Evolutionary conservation across 2,797 vertebrate genomes (phyloP).

Genomic region (Staurois parvus): DNA sequence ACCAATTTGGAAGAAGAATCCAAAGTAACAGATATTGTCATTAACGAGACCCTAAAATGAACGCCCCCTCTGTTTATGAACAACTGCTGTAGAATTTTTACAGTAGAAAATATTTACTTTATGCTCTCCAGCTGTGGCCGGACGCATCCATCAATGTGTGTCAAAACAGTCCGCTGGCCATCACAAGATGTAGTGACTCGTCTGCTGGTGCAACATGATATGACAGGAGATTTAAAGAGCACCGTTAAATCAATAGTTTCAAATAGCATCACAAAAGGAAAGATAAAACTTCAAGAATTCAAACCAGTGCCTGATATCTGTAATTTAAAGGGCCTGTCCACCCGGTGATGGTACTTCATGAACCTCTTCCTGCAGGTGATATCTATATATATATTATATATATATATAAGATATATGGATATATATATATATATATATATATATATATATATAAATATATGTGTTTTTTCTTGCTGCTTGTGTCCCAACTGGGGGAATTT

Average conservation of each 20-base stretch:
- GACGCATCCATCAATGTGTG: background rate
- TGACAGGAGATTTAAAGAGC: background rate
- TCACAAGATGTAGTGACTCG: background rate
- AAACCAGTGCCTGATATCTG: too few relatives aligned
- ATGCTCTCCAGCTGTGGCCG: background rate
- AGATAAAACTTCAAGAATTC: too few relatives aligned
- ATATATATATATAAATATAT: too few relatives aligned
- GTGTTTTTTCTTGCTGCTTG: too few relatives aligned
- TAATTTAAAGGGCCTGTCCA: too few relatives aligned
- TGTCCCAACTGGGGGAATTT: too few relatives aligned
- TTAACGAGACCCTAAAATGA: background rate
- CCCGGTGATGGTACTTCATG: too few relatives aligned
- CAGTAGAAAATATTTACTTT: background rate
- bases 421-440: too few relatives aligned
- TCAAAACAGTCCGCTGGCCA: constrained; percentile 8
- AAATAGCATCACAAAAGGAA: background rate
- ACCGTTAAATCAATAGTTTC: constrained; percentile 16
- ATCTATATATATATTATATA: too few relatives aligned
- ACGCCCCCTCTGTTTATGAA: background rate
- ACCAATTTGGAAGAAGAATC: background rate
- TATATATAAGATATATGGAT: too few relatives aligned
- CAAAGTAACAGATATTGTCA: background rate
- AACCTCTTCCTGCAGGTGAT: too few relatives aligned
- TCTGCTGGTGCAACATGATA: background rate
- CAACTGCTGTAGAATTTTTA: background rate